Evolutionary conservation across 1,140 invertebrate species (phyloP), one percentile per base, ranked within the genome.

Genomic region (Apis cerana): DNA sequence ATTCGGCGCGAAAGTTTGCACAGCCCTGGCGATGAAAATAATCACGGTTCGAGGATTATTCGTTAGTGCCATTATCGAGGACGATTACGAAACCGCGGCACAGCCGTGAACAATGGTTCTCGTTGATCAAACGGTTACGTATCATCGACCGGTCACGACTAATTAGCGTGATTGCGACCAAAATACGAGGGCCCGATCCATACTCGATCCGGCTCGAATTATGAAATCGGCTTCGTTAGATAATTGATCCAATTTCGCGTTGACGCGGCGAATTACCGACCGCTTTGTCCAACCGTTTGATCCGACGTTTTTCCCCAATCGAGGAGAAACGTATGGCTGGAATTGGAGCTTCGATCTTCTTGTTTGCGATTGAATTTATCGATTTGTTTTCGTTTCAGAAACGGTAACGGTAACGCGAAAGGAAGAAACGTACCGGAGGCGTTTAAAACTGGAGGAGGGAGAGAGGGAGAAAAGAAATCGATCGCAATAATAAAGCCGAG

Each of bases 121-220:
- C 75, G 74, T 82, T 82, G 74, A 82, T 82, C 64, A 82, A 77
- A 77, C 75, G 80, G 80, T 82, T 77, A 82, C 80, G 75, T 82
- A 82, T 82, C 80, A 62, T 59, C 80, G 50, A n/a, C n/a, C 48
- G 17, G 74, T 59, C 33, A 65, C 50, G 33, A 59, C 65, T 77
- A 82, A 77, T 82, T 77, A 82, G 75, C 65, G 50, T 61, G 75
- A 82, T 82, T 77, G 80, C 65, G 27, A 27, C 43, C 48, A 33
- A 76, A 82, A 77, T 23, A 48, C 71, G 8, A 69, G 48, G 7
- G 7, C 27, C 17, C 9, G 19, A 21, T 21, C 21, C 19, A 27
- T 27, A 27, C 33, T 4, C 33, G 10, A 62, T 27, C 13, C 5
- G 5, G 27, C 12, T 52, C 64, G 65, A 77, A 77, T 77, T 62